Evolutionary conservation across 64 coral and sea anemone species (phyloP), one percentile per base, ranked within the genome.

Genomic region (Pachyseris speciosa): DNA sequence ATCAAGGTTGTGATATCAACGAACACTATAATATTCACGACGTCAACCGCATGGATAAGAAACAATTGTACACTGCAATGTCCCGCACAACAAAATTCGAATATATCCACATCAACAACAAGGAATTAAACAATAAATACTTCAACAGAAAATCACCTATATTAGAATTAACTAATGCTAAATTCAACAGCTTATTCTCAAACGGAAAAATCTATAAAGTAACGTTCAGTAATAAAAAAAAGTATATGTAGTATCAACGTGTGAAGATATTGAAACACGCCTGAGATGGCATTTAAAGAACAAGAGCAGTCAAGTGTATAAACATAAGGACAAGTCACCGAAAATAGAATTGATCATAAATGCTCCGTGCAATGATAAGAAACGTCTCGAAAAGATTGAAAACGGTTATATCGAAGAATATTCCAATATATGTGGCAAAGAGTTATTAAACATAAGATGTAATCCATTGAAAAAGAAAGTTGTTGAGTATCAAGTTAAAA

Each of bases 361-460:
- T 24, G 60, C 61, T 1, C 88, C 88, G 0, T 67, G 74, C 49
- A 81, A 51, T 2, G 88, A 90, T 20, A 90, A 90, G 33, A 90
- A 57, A 7, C 29, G 1, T 41, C 22, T 90, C 0, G 75, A 90
- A 53, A 81, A 52, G 3, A 75, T 81, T 26, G 75, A 90, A 76
- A 81, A 68, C 24, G 37, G 75, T 16, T 90, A 90, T 24, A 90
- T 90, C 34, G 2, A 90, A 70, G 74, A 80, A 26, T 69, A 90
- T 83, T 60, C 63, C 13, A 64, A 80, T 11, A 81, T 81, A 37
- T 70, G 81, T 13, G 64, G 43, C n/a, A 76, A 61, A 41, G 0
- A 0, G 19, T 19, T 88, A 41, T 58, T 88, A 64, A 88, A 88
- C 16, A 75, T 88, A 40, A 75, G 49, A 74, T 29, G 1, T 2